These are phyloP conservation scores for Cataglyphis livida DNA, from an alignment of 2,888 invertebrate genomes.

Conservation along the genomic window DNA sequence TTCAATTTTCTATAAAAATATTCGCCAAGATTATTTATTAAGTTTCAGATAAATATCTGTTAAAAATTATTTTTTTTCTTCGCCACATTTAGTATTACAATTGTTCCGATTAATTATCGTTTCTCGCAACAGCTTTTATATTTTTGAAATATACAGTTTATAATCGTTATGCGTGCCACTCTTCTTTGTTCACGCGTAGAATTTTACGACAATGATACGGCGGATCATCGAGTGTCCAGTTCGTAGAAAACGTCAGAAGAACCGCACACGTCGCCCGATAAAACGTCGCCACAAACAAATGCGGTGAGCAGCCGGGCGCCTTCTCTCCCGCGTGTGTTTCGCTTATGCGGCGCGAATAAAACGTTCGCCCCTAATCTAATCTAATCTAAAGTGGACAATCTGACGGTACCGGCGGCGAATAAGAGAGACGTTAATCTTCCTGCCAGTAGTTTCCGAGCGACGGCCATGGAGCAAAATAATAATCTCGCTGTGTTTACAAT, in stretches of 20 bases:
- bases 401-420: slow-evolving; percentile 47
- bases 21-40: not conserved
- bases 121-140: not conserved
- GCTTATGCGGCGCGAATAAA: slow-evolving; percentile 55
- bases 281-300: slow-evolving; percentile 67
- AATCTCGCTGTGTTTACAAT: slow-evolving; percentile 13
- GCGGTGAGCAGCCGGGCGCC: slow-evolving; percentile 30
- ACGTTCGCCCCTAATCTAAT: slow-evolving; percentile 53
- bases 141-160: slow-evolving; percentile 7
- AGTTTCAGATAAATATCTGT: not conserved
- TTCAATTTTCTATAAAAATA: not conserved
- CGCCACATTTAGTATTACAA: not conserved
- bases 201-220: slow-evolving; percentile 44
- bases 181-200: slow-evolving; percentile 41
- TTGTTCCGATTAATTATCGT: not conserved
- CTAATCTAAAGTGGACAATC: slow-evolving; percentile 57
- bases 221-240: slow-evolving; percentile 59
- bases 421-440: slow-evolving; percentile 52
- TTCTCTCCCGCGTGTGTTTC: slow-evolving; percentile 26
- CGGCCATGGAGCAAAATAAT: slow-evolving; percentile 25
- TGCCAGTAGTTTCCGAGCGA: slow-evolving; percentile 28
- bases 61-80: not conserved
- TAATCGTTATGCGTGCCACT: not conserved
- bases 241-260: slow-evolving; percentile 68
- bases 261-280: slow-evolving; percentile 72